Evolutionary conservation across 1,140 invertebrate genomes (phyloP), one percentile per base, ranked within the genome.

Genomic region (Drosophila leontia): DNA sequence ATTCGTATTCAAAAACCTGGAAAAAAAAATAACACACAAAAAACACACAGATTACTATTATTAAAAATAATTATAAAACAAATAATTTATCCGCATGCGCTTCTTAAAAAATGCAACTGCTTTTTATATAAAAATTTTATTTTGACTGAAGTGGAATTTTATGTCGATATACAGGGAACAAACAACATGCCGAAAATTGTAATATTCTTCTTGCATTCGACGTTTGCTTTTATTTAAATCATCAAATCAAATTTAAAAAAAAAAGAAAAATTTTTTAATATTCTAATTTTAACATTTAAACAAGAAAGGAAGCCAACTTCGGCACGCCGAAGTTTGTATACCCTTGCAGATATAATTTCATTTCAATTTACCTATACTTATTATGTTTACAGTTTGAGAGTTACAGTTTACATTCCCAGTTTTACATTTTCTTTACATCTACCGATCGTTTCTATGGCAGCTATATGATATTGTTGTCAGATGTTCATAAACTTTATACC

Each of bases 11-110:
- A 13, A 55, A 5, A n/a, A 15, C 19, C 19, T 56, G 9, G 15
- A 13, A 39, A 39, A 55, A 23, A 37, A 23, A 11, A 7, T 34
- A 35, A 56, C 53, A 39, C 35, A 56, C 48, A 50, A n/a, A 56
- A 51, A 56, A n/a, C 53, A 55, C 34, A 56, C 26, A 2, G 39
- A 26, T 26, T 15, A 15, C 13, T 26, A 56, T 23, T 47, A 26
- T 26, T 48, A 48, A 26, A 15, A 26, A 55, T 15, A 15, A 23
- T 9, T 39, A 39, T 15, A 37, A 39, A 9, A 15, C 11, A 15
- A 39, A 23, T 26, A 56, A 56, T 39, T 15, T 15, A 37, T 9
- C 23, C 5, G 19, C 53, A 56, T 56, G 53, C 53, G 19, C 2
- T 19, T 55, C n/a, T 11, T 15, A 6, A 23, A 37, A 23, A 23